Percentiles rank a stretch among this genome's conserved stretches.
Evolutionary conservation across 2,888 invertebrate genomes (phyloP).

Genomic region (Platycnemis pennipes): DNA sequence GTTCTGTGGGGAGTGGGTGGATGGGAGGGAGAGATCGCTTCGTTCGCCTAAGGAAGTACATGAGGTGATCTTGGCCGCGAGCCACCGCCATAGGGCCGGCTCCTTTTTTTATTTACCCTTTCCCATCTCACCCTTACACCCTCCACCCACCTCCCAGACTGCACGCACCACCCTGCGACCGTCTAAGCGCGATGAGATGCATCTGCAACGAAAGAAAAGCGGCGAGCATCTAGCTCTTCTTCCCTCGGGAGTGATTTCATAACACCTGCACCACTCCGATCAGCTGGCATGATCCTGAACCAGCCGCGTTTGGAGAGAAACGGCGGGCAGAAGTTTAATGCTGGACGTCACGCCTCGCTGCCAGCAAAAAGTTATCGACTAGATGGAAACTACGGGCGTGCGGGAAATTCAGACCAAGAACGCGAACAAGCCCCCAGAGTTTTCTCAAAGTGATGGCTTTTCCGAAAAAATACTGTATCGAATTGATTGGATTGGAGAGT

Average conservation of each 20-base stretch:
- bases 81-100: neutral
- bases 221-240: neutral
- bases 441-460: too few relatives aligned
- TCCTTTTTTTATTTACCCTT: too few relatives aligned
- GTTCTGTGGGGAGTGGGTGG: too few relatives aligned
- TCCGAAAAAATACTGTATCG: too few relatives aligned
- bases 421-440: neutral
- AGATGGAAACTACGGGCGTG: too few relatives aligned
- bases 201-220: neutral
- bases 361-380: too few relatives aligned
- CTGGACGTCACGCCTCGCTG: neutral
- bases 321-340: neutral
- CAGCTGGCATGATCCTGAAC: neutral
- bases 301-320: neutral
- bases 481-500: too few relatives aligned
- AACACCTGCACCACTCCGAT: neutral
- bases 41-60: too few relatives aligned
- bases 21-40: too few relatives aligned
- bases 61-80: neutral
- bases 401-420: neutral
- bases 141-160: neutral
- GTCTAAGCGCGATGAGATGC: neutral
- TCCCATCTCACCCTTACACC: neutral
- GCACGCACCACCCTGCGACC: neutral
- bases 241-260: neutral